Conservation (phyloP, 1,140 invertebrate species). For the Drosophila sturtevanti region DNA sequence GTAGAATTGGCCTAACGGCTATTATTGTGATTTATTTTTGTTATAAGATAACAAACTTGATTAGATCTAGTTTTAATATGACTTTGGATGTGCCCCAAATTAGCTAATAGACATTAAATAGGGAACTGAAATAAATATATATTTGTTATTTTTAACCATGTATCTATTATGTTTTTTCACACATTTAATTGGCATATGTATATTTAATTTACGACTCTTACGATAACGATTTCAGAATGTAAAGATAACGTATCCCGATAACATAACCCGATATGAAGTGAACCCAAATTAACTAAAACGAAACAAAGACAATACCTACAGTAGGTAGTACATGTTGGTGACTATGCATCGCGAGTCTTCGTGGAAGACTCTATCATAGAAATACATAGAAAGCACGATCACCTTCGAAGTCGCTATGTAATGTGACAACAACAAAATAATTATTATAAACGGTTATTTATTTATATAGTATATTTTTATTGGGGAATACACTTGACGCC, state of each 20-base stretch:
- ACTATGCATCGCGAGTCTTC: no score
- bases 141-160: background rate
- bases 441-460: no score
- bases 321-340: no score
- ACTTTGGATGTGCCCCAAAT: conserved; percentile 15
- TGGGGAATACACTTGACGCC: background rate
- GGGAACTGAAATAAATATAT: background rate
- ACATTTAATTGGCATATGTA: background rate
- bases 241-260: background rate
- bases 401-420: no score
- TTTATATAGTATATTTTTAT: no score
- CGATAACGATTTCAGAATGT: background rate
- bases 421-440: no score
- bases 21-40: conserved; percentile 31
- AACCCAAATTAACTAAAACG: no score
- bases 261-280: background rate
- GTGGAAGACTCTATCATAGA: no score
- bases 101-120: background rate
- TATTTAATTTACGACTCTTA: background rate
- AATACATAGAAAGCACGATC: no score
- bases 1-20: conserved; percentile 47
- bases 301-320: no score
- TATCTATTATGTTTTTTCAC: background rate
- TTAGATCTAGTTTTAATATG: conserved; percentile 14
- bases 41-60: conserved; percentile 26